Evolutionary conservation across 2,113 vertebrate genomes (phyloP), one percentile per base, ranked within the genome.

Genomic region (Ammodytes marinus): DNA sequence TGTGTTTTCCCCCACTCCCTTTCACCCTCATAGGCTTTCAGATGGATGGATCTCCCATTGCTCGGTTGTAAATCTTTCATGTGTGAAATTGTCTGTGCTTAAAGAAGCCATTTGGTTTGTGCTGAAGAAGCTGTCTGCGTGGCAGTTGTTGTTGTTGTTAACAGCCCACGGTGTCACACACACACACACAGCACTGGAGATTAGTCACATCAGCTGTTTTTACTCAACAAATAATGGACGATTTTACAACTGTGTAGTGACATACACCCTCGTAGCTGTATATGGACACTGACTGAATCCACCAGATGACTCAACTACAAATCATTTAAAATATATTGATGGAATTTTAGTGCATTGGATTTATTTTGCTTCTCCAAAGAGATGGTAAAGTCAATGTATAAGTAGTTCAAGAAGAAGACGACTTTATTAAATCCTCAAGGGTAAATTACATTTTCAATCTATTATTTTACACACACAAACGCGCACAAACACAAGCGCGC

Each of bases 41-140:
- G 84, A 84, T 86, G 82, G 82, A 85, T 71, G 68, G 82, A 78
- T 87, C 74, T 71, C 75, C 69, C 60, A 11, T 80, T 57, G 82
- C 80, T 81, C 2, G 50, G 73, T 35, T 81, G 88, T 91, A 86
- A 93, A 91, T 91, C 89, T 89, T 78, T 86, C 90, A 89, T 87
- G 90, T 88, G 87, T 89, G 89, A 91, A 91, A 93, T 91, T 89
- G 90, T 87, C 80, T 89, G 87, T 73, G 86, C 88, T 91, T 90
- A 89, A 91, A 87, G 85, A 83, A 87, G 82, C 84, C 65, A 42
- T 76, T 13, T 55, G 77, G 37, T 27, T 27, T 52, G 60, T 8
- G 80, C 57, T 69, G 83, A 80, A 65, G 83, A 84, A 88, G 87
- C 85, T 43, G 85, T 88, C 80, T 50, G 49, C 40, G 15, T 60